A percentile compares a stretch with the other conserved stretches of the same genome.
These are phyloP conservation scores for Conopomorpha cramerella DNA, from an alignment of 1,140 invertebrate species.

Conservation along the genomic window DNA sequence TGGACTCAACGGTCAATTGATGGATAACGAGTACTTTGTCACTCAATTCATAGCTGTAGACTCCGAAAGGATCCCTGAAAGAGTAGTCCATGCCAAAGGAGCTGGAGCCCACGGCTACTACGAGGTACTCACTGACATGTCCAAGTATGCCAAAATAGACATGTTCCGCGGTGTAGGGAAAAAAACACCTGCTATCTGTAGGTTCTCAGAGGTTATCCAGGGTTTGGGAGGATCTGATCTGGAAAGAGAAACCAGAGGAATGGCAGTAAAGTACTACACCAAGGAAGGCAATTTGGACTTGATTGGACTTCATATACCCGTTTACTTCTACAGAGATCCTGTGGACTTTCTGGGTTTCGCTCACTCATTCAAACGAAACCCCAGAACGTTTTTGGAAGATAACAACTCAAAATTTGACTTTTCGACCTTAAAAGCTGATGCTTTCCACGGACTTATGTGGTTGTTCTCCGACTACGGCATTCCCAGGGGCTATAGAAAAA, in stretches of 20 bases:
- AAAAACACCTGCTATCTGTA: not conserved
- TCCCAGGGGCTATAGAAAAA: constrained; percentile 79
- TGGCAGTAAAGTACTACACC: not conserved
- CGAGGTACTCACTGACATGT: not conserved
- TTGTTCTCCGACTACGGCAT: constrained; percentile 85
- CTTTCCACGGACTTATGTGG: constrained; percentile 79
- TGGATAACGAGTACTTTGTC: not conserved
- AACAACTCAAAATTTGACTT: constrained; percentile 89
- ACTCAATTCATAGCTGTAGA: not conserved
- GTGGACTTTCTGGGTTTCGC: constrained; percentile 59
- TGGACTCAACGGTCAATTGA: not conserved
- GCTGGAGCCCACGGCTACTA: not conserved
- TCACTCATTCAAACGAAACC: constrained; percentile 69
- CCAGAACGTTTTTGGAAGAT: constrained; percentile 70
- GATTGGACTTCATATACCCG: not conserved
- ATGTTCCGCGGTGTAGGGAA: not conserved
- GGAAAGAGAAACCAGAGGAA: not conserved
- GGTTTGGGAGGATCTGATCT: not conserved
- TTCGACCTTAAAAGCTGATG: constrained; percentile 76
- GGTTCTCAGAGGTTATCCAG: not conserved
- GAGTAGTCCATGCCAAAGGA: not conserved
- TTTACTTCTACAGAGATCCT: not conserved
- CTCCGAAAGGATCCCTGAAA: not conserved
- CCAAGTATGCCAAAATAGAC: not conserved
- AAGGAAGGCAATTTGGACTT: not conserved